Evolutionary conservation across 2,797 vertebrate species (phyloP).

Genomic region (Sebastes hubbsi): DNA sequence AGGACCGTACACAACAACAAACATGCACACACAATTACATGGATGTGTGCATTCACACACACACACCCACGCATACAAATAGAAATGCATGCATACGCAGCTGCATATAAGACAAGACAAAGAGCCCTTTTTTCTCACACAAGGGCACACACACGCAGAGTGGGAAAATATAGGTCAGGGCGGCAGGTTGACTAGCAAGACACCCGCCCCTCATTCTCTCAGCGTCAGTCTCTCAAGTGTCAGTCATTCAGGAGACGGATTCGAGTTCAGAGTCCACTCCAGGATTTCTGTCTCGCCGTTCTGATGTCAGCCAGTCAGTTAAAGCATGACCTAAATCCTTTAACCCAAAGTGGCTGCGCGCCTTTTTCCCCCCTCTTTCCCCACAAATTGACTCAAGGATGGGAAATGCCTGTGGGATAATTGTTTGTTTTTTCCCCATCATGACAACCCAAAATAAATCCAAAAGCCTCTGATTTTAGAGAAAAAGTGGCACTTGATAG

Average conservation of each 20-base stretch:
- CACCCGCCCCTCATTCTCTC: constrained; percentile 29
- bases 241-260: constrained; percentile 47
- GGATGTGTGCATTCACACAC: constrained; percentile 26
- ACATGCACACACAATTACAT: constrained; percentile 32
- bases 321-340: constrained; percentile 87
- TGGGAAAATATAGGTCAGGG: constrained; percentile 78
- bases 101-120: constrained; percentile 18
- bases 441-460: constrained; percentile 66
- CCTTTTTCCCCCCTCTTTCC: constrained; percentile 31
- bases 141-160: constrained; percentile 14
- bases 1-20: constrained; percentile 25
- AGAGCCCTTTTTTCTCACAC: background rate
- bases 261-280: constrained; percentile 71
- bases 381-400: constrained; percentile 74
- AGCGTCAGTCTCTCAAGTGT: constrained; percentile 45
- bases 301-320: constrained; percentile 81
- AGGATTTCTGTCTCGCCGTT: constrained; percentile 75
- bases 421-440: constrained; percentile 75
- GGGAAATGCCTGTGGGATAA: constrained; percentile 72
- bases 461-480: constrained; percentile 38
- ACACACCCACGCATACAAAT: constrained; percentile 3
- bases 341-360: constrained; percentile 83
- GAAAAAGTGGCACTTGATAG: constrained; percentile 34
- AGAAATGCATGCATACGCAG: constrained; percentile 11
- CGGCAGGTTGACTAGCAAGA: constrained; percentile 62